phyloP scores from a whole-genome alignment of 2,113 vertebrate species.

The Rhabdomys dilectus region DNA sequence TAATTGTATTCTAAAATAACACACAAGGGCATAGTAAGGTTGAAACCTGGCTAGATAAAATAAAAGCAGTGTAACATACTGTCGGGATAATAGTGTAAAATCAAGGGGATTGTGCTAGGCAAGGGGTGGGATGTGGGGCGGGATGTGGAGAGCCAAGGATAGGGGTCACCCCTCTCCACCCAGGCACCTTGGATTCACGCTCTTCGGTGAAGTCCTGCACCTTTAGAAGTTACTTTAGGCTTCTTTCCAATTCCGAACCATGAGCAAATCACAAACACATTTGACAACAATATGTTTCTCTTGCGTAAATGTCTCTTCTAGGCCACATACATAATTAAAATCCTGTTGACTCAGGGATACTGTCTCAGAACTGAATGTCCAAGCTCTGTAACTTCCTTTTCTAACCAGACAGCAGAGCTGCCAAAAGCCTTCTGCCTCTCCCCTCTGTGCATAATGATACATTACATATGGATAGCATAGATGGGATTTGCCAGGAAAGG shows the following conservation, averaged over 20 bases:
- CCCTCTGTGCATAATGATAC: constrained; percentile 76
- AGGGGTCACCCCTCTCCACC: not conserved
- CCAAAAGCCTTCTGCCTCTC: constrained; percentile 88
- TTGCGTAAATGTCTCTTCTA: constrained; percentile 87
- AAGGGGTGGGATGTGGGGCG: not conserved
- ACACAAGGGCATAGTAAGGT: not conserved
- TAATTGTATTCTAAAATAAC: not conserved
- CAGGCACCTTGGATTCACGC: not conserved
- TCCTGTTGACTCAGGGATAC: constrained; percentile 90
- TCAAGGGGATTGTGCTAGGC: not conserved
- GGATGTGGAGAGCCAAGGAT: not conserved
- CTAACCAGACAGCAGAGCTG: constrained; percentile 89
- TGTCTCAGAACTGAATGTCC: constrained; percentile 91
- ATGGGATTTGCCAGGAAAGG: constrained; percentile 75
- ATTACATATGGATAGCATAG: constrained; percentile 56
- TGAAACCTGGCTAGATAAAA: not conserved
- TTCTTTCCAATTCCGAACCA: constrained; percentile 86
- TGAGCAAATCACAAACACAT: constrained; percentile 87
- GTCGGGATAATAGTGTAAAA: not conserved
- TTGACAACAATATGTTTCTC: constrained; percentile 87
- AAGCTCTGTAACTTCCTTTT: constrained; percentile 89
- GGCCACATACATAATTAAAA: constrained; percentile 90
- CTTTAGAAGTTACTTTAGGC: constrained; percentile 82
- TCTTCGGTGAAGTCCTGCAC: constrained; percentile 72
- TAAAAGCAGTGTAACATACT: not conserved